phyloP scores from a whole-genome alignment of 2,888 invertebrate species.

The Caenorhabditis imperialis region DNA sequence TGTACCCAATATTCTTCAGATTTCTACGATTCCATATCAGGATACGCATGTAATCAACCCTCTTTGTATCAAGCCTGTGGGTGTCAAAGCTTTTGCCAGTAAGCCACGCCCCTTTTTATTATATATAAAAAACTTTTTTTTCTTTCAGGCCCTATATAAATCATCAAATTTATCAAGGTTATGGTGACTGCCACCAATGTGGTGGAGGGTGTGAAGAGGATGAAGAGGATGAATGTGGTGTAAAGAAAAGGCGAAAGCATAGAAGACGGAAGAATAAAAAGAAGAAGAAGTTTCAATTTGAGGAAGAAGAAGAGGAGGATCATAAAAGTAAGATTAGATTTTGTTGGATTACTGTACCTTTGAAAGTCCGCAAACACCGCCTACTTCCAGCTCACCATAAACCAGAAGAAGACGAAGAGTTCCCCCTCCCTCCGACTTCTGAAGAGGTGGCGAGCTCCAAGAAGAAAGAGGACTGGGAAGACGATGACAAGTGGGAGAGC shows the following conservation, averaged over 20 bases:
- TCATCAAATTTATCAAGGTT: slow-evolving; percentile 1
- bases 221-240: slow-evolving; percentile 23
- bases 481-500: slow-evolving; percentile 42
- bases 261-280: slow-evolving; percentile 37
- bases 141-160: slow-evolving; percentile 36
- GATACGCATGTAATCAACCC: slow-evolving; percentile 59
- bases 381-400: slow-evolving; percentile 12
- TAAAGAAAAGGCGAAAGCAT: slow-evolving; percentile 28
- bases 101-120: background rate
- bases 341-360: background rate
- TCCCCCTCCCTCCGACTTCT: slow-evolving; percentile 38
- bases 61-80: slow-evolving; percentile 51
- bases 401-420: slow-evolving; percentile 34
- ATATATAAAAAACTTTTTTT: background rate
- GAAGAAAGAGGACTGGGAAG: slow-evolving; percentile 34
- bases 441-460: slow-evolving; percentile 23
- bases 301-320: slow-evolving; percentile 18
- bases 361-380: background rate
- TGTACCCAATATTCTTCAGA: slow-evolving; percentile 21
- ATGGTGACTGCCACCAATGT: slow-evolving; percentile 5
- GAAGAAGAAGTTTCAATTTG: slow-evolving; percentile 44
- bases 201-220: slow-evolving; percentile 1
- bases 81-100: slow-evolving; percentile 56
- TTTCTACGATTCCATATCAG: slow-evolving; percentile 52
- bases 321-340: background rate